Conservation (phyloP, 2,113 vertebrate species). For the Syngnathoides biaculeatus region DNA sequence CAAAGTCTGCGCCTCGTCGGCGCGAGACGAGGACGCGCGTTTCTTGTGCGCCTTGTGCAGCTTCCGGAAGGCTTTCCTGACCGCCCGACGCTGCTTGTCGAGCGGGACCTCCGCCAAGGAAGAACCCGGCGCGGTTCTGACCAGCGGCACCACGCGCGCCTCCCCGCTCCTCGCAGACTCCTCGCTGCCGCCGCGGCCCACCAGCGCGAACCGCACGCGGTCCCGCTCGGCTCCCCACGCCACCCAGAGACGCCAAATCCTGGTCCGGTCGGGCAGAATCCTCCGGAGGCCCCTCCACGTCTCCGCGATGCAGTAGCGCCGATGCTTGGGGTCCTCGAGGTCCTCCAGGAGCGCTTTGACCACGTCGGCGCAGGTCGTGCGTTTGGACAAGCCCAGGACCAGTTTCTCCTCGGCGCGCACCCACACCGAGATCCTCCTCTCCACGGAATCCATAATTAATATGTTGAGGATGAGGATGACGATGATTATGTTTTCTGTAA, state of each 20-base stretch:
- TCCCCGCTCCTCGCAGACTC: constrained; percentile 83
- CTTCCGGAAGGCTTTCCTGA: constrained; percentile 92
- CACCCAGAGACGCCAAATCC: constrained; percentile 85
- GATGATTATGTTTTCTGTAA: too few species aligned
- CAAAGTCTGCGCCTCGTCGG: constrained; percentile 87
- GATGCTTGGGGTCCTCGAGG: constrained; percentile 63
- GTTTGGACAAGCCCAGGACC: constrained; percentile 83
- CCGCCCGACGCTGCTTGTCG: constrained; percentile 86
- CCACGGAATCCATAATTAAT: constrained; percentile 78
- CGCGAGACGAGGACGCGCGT: constrained; percentile 62
- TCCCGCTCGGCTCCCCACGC: constrained; percentile 90
- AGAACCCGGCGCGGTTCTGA: constrained; percentile 68
- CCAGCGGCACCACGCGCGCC: constrained; percentile 87
- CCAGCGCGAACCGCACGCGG: constrained; percentile 87
- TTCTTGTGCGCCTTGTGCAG: constrained; percentile 86
- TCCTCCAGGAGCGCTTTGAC: constrained; percentile 84
- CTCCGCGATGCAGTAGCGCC: constrained; percentile 87
- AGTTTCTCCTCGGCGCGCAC: constrained; percentile 91
- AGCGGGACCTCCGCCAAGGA: constrained; percentile 67
- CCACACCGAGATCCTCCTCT: constrained; percentile 87
- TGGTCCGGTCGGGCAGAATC: constrained; percentile 87
- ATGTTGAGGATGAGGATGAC: too few species aligned
- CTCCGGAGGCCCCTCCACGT: constrained; percentile 93
- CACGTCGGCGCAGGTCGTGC: constrained; percentile 90
- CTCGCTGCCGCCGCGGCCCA: constrained; percentile 67